Evolutionary conservation across 37 sponge, comb jelly and placozoan genomes (phyloP).

Genomic region (Tethya wilhelma): DNA sequence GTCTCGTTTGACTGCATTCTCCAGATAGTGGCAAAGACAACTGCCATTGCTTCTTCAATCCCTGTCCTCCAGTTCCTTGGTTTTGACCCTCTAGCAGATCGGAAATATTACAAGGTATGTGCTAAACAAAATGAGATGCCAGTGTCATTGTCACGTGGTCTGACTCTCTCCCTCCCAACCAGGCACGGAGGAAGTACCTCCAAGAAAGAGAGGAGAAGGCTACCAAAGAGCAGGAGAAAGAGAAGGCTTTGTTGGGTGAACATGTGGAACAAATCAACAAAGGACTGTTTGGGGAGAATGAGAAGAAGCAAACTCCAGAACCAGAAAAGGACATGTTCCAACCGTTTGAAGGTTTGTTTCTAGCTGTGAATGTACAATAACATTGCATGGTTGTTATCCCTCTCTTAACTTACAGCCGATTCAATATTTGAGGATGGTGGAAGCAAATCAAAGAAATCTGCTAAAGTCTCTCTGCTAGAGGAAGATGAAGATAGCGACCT

Average conservation of each 20-base stretch:
- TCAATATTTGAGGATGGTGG: slow-evolving; percentile 32
- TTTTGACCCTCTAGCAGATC: slow-evolving; percentile 48
- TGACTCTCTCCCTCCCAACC: not conserved
- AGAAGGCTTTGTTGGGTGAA: not conserved
- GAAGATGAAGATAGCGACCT: slow-evolving; percentile 9
- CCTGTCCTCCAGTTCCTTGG: slow-evolving; percentile 63
- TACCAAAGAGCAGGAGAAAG: slow-evolving; percentile 7
- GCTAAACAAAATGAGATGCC: no score
- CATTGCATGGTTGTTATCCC: not conserved
- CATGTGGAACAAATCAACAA: not conserved
- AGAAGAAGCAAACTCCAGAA: not conserved
- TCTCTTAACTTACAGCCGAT: not conserved
- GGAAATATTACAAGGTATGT: slow-evolving; percentile 47
- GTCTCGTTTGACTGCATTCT: slow-evolving; percentile 68
- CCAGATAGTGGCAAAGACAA: slow-evolving; percentile 32
- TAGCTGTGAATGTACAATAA: not conserved
- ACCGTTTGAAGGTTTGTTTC: slow-evolving; percentile 4
- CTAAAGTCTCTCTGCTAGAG: slow-evolving; percentile 46
- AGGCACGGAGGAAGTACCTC: slow-evolving; percentile 30
- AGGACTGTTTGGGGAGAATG: slow-evolving; percentile 17
- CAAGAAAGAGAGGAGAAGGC: slow-evolving; percentile 23
- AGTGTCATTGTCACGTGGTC: no score
- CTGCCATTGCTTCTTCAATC: slow-evolving; percentile 18
- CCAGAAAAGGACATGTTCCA: not conserved
- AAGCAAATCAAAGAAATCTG: slow-evolving; percentile 10